Evolutionary conservation across 2,797 vertebrate species (phyloP).

Genomic region (Eremophila alpestris): DNA sequence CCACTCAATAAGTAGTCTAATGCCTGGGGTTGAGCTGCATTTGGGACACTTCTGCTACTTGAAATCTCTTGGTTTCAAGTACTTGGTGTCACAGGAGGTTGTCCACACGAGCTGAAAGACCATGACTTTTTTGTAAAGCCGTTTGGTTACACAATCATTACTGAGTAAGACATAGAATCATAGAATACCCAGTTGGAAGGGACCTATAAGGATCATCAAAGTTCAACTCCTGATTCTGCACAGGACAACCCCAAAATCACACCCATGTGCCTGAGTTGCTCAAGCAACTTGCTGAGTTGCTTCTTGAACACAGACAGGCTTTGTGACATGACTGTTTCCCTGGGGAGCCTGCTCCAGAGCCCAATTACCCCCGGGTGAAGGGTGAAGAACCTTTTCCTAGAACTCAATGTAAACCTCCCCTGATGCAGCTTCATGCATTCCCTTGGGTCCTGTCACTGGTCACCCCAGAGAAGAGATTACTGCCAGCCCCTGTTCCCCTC

Average conservation of each 20-base stretch:
- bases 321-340: not conserved
- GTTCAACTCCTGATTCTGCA: not conserved
- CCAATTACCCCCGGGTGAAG: not conserved
- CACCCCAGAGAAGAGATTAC: not conserved
- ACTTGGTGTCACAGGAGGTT: not conserved
- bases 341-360: not conserved
- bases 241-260: not conserved
- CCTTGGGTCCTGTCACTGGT: not conserved
- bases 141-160: not conserved
- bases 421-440: not conserved
- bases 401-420: not conserved
- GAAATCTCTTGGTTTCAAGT: not conserved
- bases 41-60: not conserved
- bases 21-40: not conserved
- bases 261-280: not conserved
- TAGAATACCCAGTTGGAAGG: not conserved
- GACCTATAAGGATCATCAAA: not conserved
- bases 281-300: not conserved
- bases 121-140: not conserved
- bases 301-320: not conserved
- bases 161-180: not conserved
- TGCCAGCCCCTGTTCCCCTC: not conserved
- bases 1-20: not conserved
- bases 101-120: not conserved
- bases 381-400: not conserved